These are phyloP conservation scores for Romanogobio albipinnatus DNA, from an alignment of 2,113 vertebrate species.

Conservation along the genomic window DNA sequence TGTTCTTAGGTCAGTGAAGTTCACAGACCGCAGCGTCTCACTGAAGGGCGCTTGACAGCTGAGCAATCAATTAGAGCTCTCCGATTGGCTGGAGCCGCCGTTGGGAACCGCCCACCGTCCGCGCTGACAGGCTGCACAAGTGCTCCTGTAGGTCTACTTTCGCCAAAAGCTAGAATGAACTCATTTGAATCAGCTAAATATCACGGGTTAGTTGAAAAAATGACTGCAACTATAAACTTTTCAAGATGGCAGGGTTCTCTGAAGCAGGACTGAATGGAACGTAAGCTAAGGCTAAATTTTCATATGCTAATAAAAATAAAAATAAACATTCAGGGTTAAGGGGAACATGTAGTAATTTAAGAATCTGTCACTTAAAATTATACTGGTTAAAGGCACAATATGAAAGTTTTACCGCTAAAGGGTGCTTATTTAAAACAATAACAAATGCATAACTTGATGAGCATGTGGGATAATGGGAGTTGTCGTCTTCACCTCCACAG, in stretches of 20 bases:
- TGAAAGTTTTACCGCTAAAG: no score
- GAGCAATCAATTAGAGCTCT: conserved; percentile 43
- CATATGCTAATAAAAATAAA: background rate
- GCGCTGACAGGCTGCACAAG: background rate
- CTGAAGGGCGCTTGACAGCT: conserved; percentile 51
- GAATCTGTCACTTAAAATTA: background rate
- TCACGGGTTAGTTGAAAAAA: background rate
- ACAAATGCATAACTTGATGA: no score
- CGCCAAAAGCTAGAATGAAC: background rate
- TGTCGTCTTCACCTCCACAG: no score
- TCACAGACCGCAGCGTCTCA: conserved; percentile 19
- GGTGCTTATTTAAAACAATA: no score
- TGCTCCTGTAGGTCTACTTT: background rate
- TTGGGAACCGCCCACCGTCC: conserved; percentile 41
- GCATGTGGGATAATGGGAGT: no score
- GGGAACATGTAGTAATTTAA: background rate
- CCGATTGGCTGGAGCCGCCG: conserved; percentile 54
- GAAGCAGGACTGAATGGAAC: background rate
- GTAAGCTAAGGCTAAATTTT: background rate
- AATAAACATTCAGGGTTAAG: background rate
- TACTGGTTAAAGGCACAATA: no score
- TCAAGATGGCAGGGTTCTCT: background rate
- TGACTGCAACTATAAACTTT: background rate
- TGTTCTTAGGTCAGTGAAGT: conserved; percentile 23
- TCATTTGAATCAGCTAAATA: background rate